Evolutionary conservation across 2,113 vertebrate genomes (phyloP).

Genomic region (Charina bottae): DNA sequence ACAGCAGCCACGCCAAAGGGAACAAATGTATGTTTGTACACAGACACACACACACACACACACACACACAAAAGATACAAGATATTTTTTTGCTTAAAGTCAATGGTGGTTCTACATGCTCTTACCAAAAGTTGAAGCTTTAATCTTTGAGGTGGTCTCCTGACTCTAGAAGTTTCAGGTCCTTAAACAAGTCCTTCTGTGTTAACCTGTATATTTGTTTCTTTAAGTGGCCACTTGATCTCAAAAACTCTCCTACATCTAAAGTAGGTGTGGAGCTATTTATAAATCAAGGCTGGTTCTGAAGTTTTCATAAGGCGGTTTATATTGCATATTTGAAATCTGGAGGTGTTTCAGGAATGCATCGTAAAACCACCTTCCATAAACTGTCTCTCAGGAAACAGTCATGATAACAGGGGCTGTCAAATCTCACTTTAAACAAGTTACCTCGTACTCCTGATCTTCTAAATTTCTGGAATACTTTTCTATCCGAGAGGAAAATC

Average conservation of each 20-base stretch:
- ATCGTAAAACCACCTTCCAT: constrained; percentile 79
- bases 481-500: constrained; percentile 58
- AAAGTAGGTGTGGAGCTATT: constrained; percentile 70
- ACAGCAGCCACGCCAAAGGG: neutral
- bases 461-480: constrained; percentile 70
- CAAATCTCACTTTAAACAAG: constrained; percentile 72
- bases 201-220: constrained; percentile 55
- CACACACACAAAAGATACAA: neutral
- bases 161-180: constrained; percentile 42
- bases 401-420: constrained; percentile 74
- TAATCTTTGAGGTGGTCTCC: constrained; percentile 65
- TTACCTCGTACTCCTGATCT: constrained; percentile 66
- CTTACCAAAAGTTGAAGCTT: constrained; percentile 56
- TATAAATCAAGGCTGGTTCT: constrained; percentile 71
- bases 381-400: constrained; percentile 77
- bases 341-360: constrained; percentile 82
- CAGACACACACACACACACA: no score
- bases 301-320: constrained; percentile 76
- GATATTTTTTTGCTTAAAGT: constrained; percentile 43
- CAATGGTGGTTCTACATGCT: constrained; percentile 28
- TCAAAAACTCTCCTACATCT: constrained; percentile 56
- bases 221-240: constrained; percentile 52
- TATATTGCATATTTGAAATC: constrained; percentile 78
- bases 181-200: constrained; percentile 48
- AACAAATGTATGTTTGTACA: neutral